Base-by-base conservation (phyloP, 2,888 invertebrate genomes). In the Nemotelus pantherinus region DNA sequence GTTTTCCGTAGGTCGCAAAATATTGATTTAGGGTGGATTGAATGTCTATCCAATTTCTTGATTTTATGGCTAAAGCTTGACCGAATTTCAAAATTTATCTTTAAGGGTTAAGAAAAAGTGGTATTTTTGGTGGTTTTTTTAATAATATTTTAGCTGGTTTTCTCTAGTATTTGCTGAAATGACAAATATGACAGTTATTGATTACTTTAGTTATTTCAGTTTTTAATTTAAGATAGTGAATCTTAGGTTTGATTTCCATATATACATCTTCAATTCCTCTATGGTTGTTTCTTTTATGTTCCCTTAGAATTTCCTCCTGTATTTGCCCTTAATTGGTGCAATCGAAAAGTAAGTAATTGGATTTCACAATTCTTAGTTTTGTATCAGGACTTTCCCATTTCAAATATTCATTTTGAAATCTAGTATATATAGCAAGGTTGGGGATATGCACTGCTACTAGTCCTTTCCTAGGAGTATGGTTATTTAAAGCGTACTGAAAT, bases 11-110 rank as follows among this genome's bases (percentile, higher is more conserved):
- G 5, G 71, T 70, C 44, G 45, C 67, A 45, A 76, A 60, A 2
- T 65, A 47, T 53, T 57, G 39, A 55, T 58, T 63, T 7, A 76
- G 45, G 64, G 79, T 72, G 44, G 75, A 71, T 7, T 77, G 48
- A 41, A 80, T 44, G 44, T 76, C 76, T 65, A 58, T 68, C n/a
- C 67, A 76, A 41, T 77, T 79, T 65, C 77, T 80, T 57, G 78
- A 77, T 50, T 72, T 48, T 25, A 79, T 65, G 10, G 68, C 65
- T 2, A 79, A 68, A 44, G 64, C 76, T 3, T 60, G 57, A 3
- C 78, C 79, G 50, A 79, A 77, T 70, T 81, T 81, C 48, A 79
- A 79, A 65, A 81, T 74, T 79, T 80, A 53, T 81, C 79, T 4
- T 79, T 80, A 47, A 79, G 47, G 44, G 77, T 76, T 9, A 78